These are phyloP conservation scores for Ptychobarbus kaznakovi DNA, from an alignment of 2,797 vertebrate genomes.

Conservation along the genomic window DNA sequence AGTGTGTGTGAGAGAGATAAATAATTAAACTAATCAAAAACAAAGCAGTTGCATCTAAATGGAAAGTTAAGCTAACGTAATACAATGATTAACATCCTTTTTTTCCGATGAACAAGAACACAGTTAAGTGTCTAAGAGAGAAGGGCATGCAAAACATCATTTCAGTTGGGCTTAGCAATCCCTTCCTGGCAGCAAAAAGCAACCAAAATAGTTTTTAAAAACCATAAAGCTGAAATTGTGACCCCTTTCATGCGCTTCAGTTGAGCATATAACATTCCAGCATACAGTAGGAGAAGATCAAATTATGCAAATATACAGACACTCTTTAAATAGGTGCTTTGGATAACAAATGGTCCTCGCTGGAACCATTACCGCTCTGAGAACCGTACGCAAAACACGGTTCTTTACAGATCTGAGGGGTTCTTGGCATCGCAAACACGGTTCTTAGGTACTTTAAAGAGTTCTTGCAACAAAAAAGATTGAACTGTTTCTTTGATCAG, in stretches of 20 bases:
- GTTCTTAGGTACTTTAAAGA: not conserved
- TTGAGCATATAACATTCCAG: not conserved
- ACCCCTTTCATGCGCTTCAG: not conserved
- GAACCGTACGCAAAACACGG: not conserved
- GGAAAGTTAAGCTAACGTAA: constrained; percentile 35
- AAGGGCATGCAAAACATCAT: not conserved
- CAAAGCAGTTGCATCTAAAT: constrained; percentile 35
- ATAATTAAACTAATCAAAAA: constrained; percentile 49
- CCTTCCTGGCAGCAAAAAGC: constrained; percentile 10
- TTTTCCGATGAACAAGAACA: constrained; percentile 7
- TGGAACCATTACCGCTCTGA: not conserved
- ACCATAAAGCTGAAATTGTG: constrained; percentile 15
- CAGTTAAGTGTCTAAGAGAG: constrained; percentile 22
- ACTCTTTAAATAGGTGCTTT: constrained; percentile 15
- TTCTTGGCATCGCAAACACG: not conserved
- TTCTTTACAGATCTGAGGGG: not conserved
- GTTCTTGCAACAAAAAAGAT: not conserved
- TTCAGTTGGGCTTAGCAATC: not conserved
- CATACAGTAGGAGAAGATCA: not conserved
- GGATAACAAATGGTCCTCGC: not conserved
- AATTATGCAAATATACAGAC: constrained; percentile 28
- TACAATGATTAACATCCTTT: constrained; percentile 27
- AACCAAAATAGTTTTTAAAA: constrained; percentile 26
- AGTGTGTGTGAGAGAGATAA: not conserved
- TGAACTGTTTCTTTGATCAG: not conserved